These are phyloP conservation scores for Neomorphus geoffroyi DNA, from an alignment of 2,797 vertebrate genomes.

Conservation along the genomic window DNA sequence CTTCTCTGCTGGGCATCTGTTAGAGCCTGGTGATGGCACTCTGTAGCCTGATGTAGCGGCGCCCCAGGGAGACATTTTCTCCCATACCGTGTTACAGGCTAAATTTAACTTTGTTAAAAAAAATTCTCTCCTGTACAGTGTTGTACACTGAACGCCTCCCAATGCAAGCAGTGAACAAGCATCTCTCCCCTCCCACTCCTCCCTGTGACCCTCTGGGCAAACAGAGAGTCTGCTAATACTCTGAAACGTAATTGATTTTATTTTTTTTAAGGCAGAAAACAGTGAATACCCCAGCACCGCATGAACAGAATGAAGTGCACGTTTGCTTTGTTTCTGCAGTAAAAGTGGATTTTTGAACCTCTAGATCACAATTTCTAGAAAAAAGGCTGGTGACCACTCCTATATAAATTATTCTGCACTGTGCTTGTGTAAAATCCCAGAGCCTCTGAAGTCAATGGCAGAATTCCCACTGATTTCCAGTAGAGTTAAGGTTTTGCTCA, in stretches of 20 bases:
- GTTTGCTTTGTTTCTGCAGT: background rate
- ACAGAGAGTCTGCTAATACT: background rate
- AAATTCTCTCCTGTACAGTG: background rate
- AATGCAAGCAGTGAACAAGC: background rate
- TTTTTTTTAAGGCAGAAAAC: background rate
- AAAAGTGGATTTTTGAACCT: background rate
- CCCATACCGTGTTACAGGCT: background rate
- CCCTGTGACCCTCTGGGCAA: background rate
- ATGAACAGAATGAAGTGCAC: background rate
- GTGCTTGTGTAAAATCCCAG: background rate
- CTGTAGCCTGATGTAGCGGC: constrained; percentile 35
- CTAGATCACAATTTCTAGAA: background rate
- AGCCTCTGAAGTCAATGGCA: constrained; percentile 16
- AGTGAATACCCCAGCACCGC: background rate
- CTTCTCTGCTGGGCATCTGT: constrained; percentile 78
- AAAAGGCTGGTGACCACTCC: background rate
- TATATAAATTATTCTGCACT: background rate
- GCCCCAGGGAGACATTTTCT: constrained; percentile 69
- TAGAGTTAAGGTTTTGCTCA: constrained; percentile 23
- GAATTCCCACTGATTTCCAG: constrained; percentile 38
- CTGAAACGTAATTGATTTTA: background rate
- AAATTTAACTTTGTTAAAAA: constrained; percentile 34
- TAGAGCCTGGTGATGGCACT: constrained; percentile 67
- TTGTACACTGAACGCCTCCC: background rate
- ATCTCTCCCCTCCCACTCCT: background rate